A percentile compares a stretch with the other conserved stretches of the same genome.
phyloP scores from a whole-genome alignment of 2,113 vertebrate species.

The Sterrhoptilus dennistouni region DNA sequence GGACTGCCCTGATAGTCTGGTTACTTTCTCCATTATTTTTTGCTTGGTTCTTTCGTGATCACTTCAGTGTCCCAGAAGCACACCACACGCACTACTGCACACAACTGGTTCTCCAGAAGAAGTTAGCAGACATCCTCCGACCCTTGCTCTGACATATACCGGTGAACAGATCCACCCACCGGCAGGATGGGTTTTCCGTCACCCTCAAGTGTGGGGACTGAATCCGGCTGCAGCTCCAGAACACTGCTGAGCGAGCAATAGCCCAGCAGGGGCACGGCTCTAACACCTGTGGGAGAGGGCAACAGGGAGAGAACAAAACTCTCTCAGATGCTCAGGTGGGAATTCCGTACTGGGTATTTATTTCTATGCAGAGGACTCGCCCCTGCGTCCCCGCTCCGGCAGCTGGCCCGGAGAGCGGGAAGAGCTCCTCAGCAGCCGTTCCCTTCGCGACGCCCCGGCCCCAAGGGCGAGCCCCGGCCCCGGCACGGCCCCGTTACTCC shows the following conservation, averaged over 20 bases:
- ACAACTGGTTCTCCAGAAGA: neutral
- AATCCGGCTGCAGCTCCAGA: neutral
- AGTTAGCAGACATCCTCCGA: neutral
- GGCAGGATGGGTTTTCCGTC: neutral
- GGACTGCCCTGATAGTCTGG: neutral
- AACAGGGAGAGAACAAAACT: neutral
- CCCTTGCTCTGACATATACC: neutral
- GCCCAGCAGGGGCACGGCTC: neutral
- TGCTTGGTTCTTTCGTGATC: neutral
- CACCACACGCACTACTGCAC: neutral
- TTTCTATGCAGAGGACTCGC: accelerated
- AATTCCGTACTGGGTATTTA: accelerated
- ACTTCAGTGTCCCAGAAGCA: neutral
- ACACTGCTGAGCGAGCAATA: neutral
- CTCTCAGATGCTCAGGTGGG: neutral
- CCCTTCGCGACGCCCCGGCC: neutral
- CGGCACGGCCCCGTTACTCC: neutral
- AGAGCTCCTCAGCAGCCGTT: neutral
- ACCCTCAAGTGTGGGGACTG: neutral
- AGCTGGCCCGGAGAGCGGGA: neutral
- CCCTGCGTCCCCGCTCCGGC: accelerated
- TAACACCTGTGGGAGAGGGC: neutral
- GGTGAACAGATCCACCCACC: neutral
- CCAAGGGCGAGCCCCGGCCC: too few species aligned
- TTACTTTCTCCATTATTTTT: neutral